Evolutionary conservation across 2,113 vertebrate genomes (phyloP).

Genomic region (Percopsis transmontana): DNA sequence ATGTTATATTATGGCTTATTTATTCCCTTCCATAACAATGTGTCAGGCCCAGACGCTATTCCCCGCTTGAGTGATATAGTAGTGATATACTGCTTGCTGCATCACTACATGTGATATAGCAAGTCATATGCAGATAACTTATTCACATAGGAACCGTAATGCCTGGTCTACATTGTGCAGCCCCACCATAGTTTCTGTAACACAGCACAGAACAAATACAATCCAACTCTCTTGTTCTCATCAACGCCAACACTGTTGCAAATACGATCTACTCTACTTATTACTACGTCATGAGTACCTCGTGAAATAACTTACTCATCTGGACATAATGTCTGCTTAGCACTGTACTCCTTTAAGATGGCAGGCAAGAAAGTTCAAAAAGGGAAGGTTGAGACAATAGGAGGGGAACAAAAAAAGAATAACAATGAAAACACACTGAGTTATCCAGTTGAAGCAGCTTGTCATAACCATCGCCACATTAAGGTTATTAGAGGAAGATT

Average conservation of each 20-base stretch:
- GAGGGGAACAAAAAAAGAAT: conserved; percentile 39
- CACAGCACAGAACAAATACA: conserved; percentile 1
- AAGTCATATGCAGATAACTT: background rate
- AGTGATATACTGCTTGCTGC: too few species aligned
- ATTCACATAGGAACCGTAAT: too few species aligned
- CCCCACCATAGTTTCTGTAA: background rate
- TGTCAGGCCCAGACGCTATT: too few species aligned
- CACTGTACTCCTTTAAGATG: conserved; percentile 86
- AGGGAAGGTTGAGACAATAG: conserved; percentile 41
- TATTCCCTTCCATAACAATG: too few species aligned
- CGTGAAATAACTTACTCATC: conserved; percentile 86
- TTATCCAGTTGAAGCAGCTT: conserved; percentile 36
- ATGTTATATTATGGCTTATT: too few species aligned
- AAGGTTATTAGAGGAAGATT: too few species aligned
- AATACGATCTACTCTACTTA: conserved; percentile 29
- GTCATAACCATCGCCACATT: conserved; percentile 19
- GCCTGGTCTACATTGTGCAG: conserved; percentile 13
- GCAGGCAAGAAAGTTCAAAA: conserved; percentile 74
- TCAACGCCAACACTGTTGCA: background rate
- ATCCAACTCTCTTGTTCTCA: background rate
- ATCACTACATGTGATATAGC: background rate
- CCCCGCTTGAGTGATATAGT: too few species aligned
- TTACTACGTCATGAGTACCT: conserved; percentile 27
- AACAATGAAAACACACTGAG: conserved; percentile 40
- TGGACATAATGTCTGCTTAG: conserved; percentile 80